Evolutionary conservation across 2,113 vertebrate genomes (phyloP).

Genomic region (Gobio gobio): DNA sequence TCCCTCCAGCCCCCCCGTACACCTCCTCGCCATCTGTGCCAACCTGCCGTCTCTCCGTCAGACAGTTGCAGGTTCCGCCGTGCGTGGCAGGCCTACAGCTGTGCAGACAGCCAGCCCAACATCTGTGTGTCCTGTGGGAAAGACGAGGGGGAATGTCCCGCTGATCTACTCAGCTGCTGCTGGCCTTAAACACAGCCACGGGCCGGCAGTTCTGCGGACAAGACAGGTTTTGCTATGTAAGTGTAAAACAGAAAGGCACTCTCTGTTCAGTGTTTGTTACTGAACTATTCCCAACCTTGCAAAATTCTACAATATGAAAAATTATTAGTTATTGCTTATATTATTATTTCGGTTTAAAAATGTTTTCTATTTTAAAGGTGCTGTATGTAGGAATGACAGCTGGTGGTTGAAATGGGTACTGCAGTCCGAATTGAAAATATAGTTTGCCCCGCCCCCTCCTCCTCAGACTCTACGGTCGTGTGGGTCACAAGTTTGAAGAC

Average conservation of each 20-base stretch:
- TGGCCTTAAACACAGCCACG: constrained; percentile 33
- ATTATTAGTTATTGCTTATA: background rate
- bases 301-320: background rate
- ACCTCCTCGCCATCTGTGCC: constrained; percentile 70
- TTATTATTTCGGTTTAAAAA: too few species aligned
- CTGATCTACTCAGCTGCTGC: constrained; percentile 15
- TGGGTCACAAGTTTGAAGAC: too few species aligned
- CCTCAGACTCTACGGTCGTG: too few species aligned
- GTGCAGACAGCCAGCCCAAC: constrained; percentile 65
- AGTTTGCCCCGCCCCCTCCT: too few species aligned
- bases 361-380: too few species aligned
- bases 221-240: background rate
- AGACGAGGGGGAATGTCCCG: constrained; percentile 62
- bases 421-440: too few species aligned
- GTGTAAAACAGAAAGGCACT: background rate
- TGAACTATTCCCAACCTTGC: background rate
- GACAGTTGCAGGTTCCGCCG: constrained; percentile 55
- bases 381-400: too few species aligned
- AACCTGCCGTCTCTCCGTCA: constrained; percentile 58
- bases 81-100: constrained; percentile 63
- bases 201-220: constrained; percentile 55
- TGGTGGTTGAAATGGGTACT: too few species aligned
- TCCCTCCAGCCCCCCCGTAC: constrained; percentile 32
- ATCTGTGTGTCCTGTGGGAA: constrained; percentile 72
- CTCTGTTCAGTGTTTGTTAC: background rate